phyloP scores from a whole-genome alignment of 2,888 invertebrate species.

The Terebella lapidaria region DNA sequence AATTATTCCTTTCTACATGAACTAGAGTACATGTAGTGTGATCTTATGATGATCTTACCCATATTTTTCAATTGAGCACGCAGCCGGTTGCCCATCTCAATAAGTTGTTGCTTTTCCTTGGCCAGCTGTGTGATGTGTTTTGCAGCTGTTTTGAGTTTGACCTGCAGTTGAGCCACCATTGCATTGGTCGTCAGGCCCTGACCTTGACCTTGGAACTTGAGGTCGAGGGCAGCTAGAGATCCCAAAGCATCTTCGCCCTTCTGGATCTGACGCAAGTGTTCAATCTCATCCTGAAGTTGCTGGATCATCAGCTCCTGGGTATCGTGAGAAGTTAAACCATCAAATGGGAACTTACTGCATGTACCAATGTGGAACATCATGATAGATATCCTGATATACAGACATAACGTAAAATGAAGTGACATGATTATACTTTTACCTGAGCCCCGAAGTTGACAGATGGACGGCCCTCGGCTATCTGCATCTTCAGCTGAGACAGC shows the following conservation, averaged over 20 bases:
- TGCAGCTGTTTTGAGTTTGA: slow-evolving; percentile 41
- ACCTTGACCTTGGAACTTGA: not conserved
- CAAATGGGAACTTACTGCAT: not conserved
- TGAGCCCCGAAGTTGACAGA: slow-evolving; percentile 48
- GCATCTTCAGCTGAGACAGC: slow-evolving; percentile 44
- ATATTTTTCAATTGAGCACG: slow-evolving; percentile 41
- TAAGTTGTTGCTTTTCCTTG: slow-evolving; percentile 47
- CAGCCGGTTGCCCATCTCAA: slow-evolving; percentile 48
- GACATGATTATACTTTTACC: too few relatives aligned
- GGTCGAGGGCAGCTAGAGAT: not conserved
- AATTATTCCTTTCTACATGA: too few relatives aligned
- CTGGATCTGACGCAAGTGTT: slow-evolving; percentile 26
- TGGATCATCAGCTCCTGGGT: slow-evolving; percentile 49
- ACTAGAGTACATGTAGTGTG: too few relatives aligned
- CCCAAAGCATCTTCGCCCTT: not conserved
- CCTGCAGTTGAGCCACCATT: slow-evolving; percentile 26
- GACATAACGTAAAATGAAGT: too few relatives aligned
- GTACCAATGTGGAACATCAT: not conserved
- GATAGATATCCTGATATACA: too few relatives aligned
- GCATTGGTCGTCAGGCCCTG: slow-evolving; percentile 5
- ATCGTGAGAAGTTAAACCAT: not conserved
- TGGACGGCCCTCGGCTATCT: slow-evolving; percentile 39
- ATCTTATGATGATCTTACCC: too few relatives aligned
- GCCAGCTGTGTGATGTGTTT: slow-evolving; percentile 44
- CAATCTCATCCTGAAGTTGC: slow-evolving; percentile 49